Conservation (phyloP, 2,113 vertebrate species). For the Neopipo cinnamomea region DNA sequence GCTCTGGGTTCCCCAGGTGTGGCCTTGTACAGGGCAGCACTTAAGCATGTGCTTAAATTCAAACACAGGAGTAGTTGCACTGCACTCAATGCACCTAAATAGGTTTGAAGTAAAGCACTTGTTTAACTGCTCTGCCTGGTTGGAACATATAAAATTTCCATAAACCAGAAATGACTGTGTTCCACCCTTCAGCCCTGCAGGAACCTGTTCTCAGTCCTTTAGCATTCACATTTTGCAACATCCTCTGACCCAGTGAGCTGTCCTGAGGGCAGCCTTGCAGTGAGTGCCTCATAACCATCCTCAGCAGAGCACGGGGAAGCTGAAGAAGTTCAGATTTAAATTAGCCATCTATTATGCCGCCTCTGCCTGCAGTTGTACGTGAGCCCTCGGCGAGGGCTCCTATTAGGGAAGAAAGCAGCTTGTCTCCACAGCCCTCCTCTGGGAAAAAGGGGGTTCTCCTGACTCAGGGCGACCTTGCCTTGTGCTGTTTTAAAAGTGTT, state of each 20-base stretch:
- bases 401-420: background rate
- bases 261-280: background rate
- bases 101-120: background rate
- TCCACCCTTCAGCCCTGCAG: background rate
- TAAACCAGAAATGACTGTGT: background rate
- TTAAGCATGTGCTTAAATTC: background rate
- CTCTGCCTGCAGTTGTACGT: fast-evolving
- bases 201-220: background rate
- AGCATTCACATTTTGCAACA: background rate
- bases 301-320: background rate
- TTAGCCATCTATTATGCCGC: background rate
- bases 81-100: background rate
- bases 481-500: background rate
- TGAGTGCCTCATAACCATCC: background rate
- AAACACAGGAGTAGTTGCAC: background rate
- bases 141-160: background rate
- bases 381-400: fast-evolving
- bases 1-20: background rate
- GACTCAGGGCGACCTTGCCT: background rate
- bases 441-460: background rate
- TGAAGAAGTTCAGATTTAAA: background rate
- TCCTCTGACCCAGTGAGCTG: background rate
- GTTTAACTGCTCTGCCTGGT: background rate
- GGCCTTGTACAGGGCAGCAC: background rate
- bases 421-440: background rate